Base-by-base conservation (phyloP, 1,140 invertebrate species). In the Heliconius hermathena region DNA sequence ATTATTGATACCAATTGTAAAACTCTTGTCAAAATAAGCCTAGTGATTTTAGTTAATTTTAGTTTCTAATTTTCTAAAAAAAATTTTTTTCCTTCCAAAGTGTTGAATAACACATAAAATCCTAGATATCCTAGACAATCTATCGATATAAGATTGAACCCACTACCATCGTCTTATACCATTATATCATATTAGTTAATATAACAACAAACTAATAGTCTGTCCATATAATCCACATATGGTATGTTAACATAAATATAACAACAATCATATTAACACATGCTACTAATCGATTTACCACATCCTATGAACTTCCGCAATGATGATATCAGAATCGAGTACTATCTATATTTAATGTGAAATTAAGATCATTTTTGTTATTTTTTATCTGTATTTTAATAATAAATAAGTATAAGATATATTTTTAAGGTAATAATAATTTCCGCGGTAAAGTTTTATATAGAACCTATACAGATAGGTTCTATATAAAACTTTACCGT, bases 221-320 rank as follows among this genome's bases (percentile, higher is more conserved):
- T 29, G 3, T 60, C 22, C 60, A 66, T 57, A 57, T 57, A 57
- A 22, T 57, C 8, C 54, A 57, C 60, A 66, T 29, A 66, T 66
- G 60, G 60, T n/a, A 26, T 29, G 13, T 22, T 13, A 66, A 66
- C 26, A 26, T 66, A 66, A 66, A 66, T 66, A 66, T 66, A 66
- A 66, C 29, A 66, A 66, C 36, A 66, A 70, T 71, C 22, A 9
- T 66, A 46, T 38, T 76, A 66, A 66, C 54, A 76, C 54, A 60
- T 76, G 74, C 18, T 26, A 3, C 3, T 57, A 74, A 54, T 74
- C 52, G 46, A 74, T 57, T 52, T 52, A 29, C 46, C 52, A 74
- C 49, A 74, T 54, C 52, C 52, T 54, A 52, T 46, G 46, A 18
- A 66, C 60, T 66, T 66, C 60, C 60, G 60, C 60, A 29, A 66